Evolutionary conservation across 2,113 vertebrate genomes (phyloP).

Genomic region (Tychaedon coryphoeus): DNA sequence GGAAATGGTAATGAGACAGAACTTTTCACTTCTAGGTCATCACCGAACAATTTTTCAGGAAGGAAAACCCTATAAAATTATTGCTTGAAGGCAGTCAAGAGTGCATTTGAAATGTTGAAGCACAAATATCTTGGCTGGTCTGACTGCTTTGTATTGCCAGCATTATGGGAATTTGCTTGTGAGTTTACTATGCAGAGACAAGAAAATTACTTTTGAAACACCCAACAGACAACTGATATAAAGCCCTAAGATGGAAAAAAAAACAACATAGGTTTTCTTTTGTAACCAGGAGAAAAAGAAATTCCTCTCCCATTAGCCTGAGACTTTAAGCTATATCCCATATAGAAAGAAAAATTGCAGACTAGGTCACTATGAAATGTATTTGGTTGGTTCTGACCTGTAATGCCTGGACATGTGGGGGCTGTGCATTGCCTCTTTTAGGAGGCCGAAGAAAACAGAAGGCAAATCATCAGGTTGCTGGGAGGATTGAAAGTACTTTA

Average conservation of each 20-base stretch:
- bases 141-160: background rate
- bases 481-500: background rate
- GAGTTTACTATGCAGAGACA: conserved; percentile 19
- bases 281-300: background rate
- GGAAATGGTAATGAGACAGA: conserved; percentile 23
- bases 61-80: conserved; percentile 19
- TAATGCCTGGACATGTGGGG: background rate
- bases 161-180: background rate
- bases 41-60: conserved; percentile 33
- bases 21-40: conserved; percentile 39
- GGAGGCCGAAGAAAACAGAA: background rate
- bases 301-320: background rate
- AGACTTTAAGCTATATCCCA: background rate
- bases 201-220: conserved; percentile 30
- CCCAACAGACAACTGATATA: background rate
- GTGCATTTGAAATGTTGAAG: background rate
- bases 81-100: conserved; percentile 23
- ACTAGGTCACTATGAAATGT: background rate
- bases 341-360: background rate
- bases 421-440: background rate
- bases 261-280: background rate
- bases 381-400: background rate
- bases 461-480: background rate
- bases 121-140: conserved; percentile 28
- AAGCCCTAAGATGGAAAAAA: background rate